Conservation (phyloP, 2,797 vertebrate species). For the Aeoliscus strigatus region DNA sequence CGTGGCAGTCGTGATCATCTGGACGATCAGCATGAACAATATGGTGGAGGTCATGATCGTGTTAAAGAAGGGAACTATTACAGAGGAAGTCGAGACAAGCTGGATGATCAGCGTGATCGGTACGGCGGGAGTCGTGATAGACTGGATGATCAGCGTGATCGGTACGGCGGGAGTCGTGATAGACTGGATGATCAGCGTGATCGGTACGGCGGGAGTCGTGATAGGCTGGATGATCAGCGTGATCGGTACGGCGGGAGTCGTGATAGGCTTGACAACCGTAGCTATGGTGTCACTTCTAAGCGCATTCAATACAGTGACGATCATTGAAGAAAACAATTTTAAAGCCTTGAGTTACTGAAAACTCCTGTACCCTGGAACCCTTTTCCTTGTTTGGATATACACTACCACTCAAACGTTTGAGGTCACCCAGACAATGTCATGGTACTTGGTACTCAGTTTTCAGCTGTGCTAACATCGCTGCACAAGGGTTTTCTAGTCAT, state of each 20-base stretch:
- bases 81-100: conserved; percentile 19
- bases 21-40: conserved; percentile 9
- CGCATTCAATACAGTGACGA: too few relatives aligned
- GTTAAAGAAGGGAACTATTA: conserved; percentile 9
- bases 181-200: conserved; percentile 18
- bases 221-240: conserved; percentile 9
- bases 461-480: too few relatives aligned
- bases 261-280: conserved; percentile 5
- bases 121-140: conserved; percentile 6
- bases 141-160: conserved; percentile 19
- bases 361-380: too few relatives aligned
- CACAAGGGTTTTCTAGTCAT: too few relatives aligned
- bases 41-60: conserved; percentile 14
- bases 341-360: too few relatives aligned
- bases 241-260: conserved; percentile 15
- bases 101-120: conserved; percentile 4
- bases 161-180: conserved; percentile 25
- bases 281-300: background rate
- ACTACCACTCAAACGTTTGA: too few relatives aligned
- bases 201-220: conserved; percentile 11
- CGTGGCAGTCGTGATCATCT: conserved; percentile 19
- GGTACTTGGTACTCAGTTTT: too few relatives aligned
- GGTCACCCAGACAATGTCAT: too few relatives aligned
- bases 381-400: too few relatives aligned
- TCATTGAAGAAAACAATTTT: too few relatives aligned